These are phyloP conservation scores for Scleropages formosus DNA, from an alignment of 2,797 vertebrate genomes.

Conservation along the genomic window DNA sequence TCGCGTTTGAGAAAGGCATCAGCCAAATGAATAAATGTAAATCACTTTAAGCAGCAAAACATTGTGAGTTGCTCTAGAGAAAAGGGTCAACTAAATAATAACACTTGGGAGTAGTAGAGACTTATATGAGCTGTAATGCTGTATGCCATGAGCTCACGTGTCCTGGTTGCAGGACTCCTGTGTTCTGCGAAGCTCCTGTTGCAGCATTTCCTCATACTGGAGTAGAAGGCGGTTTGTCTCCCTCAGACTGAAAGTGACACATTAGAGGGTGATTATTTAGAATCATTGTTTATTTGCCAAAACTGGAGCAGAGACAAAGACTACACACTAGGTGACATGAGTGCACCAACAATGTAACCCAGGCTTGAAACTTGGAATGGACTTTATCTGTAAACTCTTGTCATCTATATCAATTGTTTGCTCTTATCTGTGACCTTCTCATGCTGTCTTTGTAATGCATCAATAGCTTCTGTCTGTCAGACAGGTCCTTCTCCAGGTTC, in stretches of 20 bases:
- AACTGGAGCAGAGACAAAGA: neutral
- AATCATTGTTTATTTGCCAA: neutral
- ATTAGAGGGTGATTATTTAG: neutral
- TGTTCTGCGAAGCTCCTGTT: slow-evolving; percentile 60
- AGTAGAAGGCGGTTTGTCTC: slow-evolving; percentile 52
- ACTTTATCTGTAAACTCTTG: neutral
- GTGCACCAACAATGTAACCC: neutral
- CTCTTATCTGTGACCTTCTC: slow-evolving; percentile 54
- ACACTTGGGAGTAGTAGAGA: neutral
- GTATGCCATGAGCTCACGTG: slow-evolving; percentile 49
- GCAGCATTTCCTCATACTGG: slow-evolving; percentile 64
- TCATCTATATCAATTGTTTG: neutral
- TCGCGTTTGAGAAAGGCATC: too few species aligned
- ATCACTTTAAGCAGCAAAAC: too few species aligned
- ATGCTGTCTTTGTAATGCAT: slow-evolving; percentile 52
- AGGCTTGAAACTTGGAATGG: neutral
- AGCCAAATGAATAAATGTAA: too few species aligned
- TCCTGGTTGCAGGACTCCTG: slow-evolving; percentile 57
- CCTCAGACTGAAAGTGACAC: slow-evolving; percentile 56
- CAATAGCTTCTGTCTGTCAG: slow-evolving; percentile 50
- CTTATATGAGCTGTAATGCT: neutral
- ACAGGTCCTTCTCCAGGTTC: slow-evolving; percentile 60
- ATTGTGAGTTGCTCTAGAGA: too few species aligned
- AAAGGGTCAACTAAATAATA: neutral
- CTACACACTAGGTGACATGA: neutral